phyloP scores from a whole-genome alignment of 2,797 vertebrate genomes.

The Champsocephalus esox region DNA sequence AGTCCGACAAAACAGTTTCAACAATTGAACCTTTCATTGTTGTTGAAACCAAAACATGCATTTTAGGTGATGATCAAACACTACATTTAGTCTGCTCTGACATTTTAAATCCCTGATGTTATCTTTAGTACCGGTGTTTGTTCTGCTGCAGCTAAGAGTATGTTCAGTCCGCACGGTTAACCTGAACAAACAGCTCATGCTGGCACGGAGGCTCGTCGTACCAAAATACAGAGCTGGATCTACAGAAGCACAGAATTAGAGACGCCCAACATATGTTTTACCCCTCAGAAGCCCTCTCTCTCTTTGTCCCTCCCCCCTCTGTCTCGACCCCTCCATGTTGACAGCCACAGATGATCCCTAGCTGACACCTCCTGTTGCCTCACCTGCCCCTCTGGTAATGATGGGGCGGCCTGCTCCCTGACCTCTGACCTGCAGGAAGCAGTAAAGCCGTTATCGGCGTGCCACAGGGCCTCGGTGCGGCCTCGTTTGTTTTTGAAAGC shows the following conservation, averaged over 20 bases:
- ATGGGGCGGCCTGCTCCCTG: slow-evolving; percentile 39
- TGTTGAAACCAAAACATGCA: neutral
- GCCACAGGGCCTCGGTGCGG: slow-evolving; percentile 26
- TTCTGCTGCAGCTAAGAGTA: neutral
- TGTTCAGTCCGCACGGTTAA: neutral
- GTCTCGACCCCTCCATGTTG: slow-evolving; percentile 12
- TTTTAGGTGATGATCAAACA: neutral
- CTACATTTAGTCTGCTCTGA: neutral
- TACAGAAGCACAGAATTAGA: too few species aligned
- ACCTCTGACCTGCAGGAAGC: slow-evolving; percentile 74
- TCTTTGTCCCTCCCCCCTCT: too few species aligned
- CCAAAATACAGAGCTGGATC: neutral
- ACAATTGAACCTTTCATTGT: neutral
- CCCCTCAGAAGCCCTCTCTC: neutral
- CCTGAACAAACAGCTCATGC: neutral
- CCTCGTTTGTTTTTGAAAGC: slow-evolving; percentile 58
- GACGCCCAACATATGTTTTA: neutral
- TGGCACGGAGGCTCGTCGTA: neutral
- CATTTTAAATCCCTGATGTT: neutral
- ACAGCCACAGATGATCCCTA: slow-evolving; percentile 41
- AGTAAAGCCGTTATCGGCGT: slow-evolving; percentile 56
- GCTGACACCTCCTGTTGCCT: slow-evolving; percentile 45
- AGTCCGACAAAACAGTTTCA: neutral
- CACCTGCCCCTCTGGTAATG: slow-evolving; percentile 27
- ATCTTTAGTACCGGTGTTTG: neutral